Conservation (phyloP, 2,113 vertebrate genomes). For the Neolamprologus longior region DNA sequence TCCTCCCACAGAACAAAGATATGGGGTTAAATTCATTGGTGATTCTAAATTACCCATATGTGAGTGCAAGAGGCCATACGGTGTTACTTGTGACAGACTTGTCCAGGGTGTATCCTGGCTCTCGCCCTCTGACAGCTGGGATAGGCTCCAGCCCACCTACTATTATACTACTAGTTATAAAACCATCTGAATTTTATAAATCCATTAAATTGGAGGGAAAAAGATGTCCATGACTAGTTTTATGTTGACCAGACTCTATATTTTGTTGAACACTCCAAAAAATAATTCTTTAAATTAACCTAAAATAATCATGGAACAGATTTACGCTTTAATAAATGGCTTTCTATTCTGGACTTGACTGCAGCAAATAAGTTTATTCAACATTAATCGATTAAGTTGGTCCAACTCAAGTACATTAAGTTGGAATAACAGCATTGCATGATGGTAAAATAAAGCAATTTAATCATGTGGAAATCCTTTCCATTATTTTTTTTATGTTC, state of each 20-base stretch:
- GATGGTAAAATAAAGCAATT: background rate
- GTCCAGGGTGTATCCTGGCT: background rate
- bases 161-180: background rate
- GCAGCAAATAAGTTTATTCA: background rate
- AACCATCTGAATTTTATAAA: background rate
- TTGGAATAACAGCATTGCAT: background rate
- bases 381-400: background rate
- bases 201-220: background rate
- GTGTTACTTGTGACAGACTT: background rate
- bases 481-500: background rate
- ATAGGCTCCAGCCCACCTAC: background rate
- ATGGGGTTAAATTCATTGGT: background rate
- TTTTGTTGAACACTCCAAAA: background rate
- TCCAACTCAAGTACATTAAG: background rate
- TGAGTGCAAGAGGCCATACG: background rate
- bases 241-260: background rate
- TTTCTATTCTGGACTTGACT: background rate
- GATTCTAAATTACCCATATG: background rate
- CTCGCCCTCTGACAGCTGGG: background rate
- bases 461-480: background rate
- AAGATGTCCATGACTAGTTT: background rate
- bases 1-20: background rate
- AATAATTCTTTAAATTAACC: background rate
- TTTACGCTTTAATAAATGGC: background rate
- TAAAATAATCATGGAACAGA: background rate